Conservation (phyloP, 2,113 vertebrate genomes). For the Saguinus imperator region DNA sequence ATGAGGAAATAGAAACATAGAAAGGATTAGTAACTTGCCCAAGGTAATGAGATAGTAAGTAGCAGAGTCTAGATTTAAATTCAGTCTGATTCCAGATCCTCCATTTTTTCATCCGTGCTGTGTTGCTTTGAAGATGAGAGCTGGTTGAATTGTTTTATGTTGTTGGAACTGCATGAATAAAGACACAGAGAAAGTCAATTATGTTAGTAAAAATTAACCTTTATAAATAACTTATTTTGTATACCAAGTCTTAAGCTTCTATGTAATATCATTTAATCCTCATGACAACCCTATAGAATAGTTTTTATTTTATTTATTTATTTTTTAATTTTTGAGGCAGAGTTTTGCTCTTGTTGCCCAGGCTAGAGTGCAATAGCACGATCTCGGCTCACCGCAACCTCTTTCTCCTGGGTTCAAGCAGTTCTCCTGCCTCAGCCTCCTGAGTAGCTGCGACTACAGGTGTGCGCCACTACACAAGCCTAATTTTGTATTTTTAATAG, state of each 20-base stretch:
- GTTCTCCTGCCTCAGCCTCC: too few species aligned
- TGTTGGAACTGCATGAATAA: neutral
- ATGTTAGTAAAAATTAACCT: neutral
- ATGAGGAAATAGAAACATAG: slow-evolving; percentile 38
- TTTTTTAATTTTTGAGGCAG: too few species aligned
- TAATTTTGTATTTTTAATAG: too few species aligned
- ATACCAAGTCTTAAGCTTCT: neutral
- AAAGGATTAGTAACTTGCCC: slow-evolving; percentile 58
- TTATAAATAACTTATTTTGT: slow-evolving; percentile 7
- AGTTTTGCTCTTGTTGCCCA: too few species aligned
- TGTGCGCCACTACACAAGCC: too few species aligned
- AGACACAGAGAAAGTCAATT: neutral
- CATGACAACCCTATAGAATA: neutral
- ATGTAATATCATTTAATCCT: neutral
- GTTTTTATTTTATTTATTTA: neutral
- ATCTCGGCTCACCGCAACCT: too few species aligned
- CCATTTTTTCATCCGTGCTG: neutral
- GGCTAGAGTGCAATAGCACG: too few species aligned
- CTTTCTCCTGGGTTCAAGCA: too few species aligned
- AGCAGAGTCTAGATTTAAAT: slow-evolving; percentile 57
- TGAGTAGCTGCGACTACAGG: too few species aligned
- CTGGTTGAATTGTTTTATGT: neutral
- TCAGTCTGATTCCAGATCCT: neutral
- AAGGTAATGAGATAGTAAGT: slow-evolving; percentile 49
- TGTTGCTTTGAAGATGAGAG: slow-evolving; percentile 31